Evolutionary conservation across 1,140 invertebrate genomes (phyloP).

Genomic region (Caenorhabditis brenneri): DNA sequence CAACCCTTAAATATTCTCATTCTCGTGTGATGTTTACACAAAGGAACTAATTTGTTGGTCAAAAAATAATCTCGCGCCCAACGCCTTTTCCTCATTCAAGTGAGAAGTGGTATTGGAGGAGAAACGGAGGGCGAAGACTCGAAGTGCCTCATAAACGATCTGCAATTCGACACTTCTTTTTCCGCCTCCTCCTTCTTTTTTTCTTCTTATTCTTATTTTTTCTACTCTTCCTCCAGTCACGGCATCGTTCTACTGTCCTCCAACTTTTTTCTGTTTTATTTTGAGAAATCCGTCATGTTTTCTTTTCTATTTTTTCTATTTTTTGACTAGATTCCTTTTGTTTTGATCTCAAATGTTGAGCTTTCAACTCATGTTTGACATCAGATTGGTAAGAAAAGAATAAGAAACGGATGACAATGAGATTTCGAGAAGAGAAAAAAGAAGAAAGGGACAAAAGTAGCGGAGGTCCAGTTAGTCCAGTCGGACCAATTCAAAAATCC

Average conservation of each 20-base stretch:
- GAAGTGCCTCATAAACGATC: conserved; percentile 41
- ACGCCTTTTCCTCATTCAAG: conserved; percentile 6
- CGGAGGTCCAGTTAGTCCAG: not conserved
- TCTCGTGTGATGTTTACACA: conserved; percentile 26
- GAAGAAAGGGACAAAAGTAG: not conserved
- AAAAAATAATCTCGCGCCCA: conserved; percentile 32
- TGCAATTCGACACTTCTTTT: conserved; percentile 43
- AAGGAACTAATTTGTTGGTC: conserved; percentile 35
- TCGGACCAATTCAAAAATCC: not conserved
- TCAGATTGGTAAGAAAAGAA: not conserved
- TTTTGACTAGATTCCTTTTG: not conserved
- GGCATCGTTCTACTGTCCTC: conserved; percentile 24
- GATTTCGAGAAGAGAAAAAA: not conserved
- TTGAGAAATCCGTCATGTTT: conserved; percentile 36
- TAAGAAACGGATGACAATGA: conserved; percentile 19
- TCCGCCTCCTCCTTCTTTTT: not conserved
- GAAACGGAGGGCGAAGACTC: conserved; percentile 12
- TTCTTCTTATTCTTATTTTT: conserved; percentile 7
- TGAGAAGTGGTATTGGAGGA: conserved; percentile 36
- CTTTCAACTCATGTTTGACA: not conserved
- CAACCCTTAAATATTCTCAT: not conserved
- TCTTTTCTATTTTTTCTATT: not conserved
- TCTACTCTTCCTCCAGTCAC: not conserved
- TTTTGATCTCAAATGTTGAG: not conserved
- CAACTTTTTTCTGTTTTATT: not conserved